phyloP scores from a whole-genome alignment of 2,797 vertebrate genomes.

The Synanceia verrucosa region DNA sequence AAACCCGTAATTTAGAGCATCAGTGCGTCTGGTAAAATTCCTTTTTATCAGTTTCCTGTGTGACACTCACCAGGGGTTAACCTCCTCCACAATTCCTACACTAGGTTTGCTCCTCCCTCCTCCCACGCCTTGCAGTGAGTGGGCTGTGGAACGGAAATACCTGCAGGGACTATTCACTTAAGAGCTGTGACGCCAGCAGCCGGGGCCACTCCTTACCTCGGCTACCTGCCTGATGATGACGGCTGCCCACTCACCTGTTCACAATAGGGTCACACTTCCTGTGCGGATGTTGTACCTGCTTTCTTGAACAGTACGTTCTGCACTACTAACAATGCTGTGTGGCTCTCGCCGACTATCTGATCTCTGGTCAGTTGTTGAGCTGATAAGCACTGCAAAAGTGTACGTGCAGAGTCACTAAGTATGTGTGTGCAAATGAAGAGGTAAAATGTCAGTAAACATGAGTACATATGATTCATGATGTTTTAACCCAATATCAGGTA shows the following conservation, averaged over 20 bases:
- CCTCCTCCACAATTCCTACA: conserved; percentile 56
- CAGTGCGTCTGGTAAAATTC: conserved; percentile 59
- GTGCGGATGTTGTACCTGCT: conserved; percentile 33
- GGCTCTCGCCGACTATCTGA: conserved; percentile 17
- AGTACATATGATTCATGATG: background rate
- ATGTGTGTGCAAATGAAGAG: background rate
- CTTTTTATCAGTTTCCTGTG: conserved; percentile 64
- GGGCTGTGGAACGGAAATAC: conserved; percentile 73
- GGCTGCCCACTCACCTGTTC: conserved; percentile 77
- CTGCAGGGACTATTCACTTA: conserved; percentile 68
- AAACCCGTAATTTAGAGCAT: conserved; percentile 44
- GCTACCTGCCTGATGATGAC: conserved; percentile 70
- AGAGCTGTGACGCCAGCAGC: conserved; percentile 71
- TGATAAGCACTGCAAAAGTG: background rate
- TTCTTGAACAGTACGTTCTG: conserved; percentile 44
- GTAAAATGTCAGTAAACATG: background rate
- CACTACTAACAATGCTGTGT: conserved; percentile 8
- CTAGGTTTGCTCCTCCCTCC: conserved; percentile 66
- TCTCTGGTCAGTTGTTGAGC: conserved; percentile 21
- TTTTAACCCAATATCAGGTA: background rate
- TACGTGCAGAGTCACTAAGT: background rate
- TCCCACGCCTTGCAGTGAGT: conserved; percentile 61
- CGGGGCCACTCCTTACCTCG: conserved; percentile 72
- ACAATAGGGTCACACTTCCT: conserved; percentile 62
- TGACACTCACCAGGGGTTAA: conserved; percentile 39